Evolutionary conservation across 2,113 vertebrate species (phyloP).

Genomic region (Otis tarda): DNA sequence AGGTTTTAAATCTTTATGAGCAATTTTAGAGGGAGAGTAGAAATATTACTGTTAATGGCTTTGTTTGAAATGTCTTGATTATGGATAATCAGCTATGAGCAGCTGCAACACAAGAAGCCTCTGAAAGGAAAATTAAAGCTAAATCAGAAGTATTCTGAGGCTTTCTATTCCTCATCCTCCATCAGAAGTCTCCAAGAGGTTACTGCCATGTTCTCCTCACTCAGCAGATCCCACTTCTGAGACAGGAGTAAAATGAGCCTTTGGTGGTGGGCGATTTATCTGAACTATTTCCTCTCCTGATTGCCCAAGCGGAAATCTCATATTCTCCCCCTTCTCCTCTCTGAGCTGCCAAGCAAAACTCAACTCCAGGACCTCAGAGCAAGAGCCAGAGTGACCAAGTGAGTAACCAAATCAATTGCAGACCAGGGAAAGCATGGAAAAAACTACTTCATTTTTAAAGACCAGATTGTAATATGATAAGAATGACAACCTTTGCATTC

Average conservation of each 20-base stretch:
- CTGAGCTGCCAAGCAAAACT: neutral
- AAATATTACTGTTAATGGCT: constrained; percentile 13
- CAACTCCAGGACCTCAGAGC: neutral
- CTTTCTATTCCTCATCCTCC: neutral
- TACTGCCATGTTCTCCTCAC: neutral
- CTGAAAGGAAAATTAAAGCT: neutral
- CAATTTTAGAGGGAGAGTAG: constrained; percentile 5
- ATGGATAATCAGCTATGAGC: neutral
- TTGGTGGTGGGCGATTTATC: neutral
- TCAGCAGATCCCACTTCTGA: neutral
- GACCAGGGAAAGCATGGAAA: neutral
- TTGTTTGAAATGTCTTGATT: constrained; percentile 27
- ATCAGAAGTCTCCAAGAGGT: neutral
- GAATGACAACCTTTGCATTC: neutral
- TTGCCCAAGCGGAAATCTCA: neutral
- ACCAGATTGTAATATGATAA: neutral
- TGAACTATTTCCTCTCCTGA: constrained; percentile 25
- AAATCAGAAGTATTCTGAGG: neutral
- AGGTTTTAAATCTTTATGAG: neutral
- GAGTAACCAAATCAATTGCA: neutral
- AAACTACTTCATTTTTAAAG: neutral
- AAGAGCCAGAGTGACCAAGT: neutral
- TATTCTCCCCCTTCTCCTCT: neutral
- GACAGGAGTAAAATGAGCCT: constrained; percentile 4
- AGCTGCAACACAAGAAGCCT: neutral